A percentile compares a stretch with the other conserved stretches of the same genome.
phyloP scores from a whole-genome alignment of 1,140 invertebrate genomes.

The Sminthurides bifidus region DNA sequence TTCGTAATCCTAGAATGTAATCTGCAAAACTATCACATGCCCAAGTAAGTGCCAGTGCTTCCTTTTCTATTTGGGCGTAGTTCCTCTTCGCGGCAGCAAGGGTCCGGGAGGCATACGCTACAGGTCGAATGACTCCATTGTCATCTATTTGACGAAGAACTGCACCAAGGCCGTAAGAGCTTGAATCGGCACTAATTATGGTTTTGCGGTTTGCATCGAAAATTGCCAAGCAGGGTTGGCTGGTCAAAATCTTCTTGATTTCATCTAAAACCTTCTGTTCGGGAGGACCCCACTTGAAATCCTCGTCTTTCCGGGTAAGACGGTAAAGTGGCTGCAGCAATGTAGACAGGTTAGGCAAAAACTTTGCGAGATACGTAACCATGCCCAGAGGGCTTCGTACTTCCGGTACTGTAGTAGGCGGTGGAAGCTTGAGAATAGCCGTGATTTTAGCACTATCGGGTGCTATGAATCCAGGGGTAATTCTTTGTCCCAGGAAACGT shows the following conservation, averaged over 20 bases:
- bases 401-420: conserved; percentile 32
- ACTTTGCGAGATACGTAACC: conserved; percentile 36
- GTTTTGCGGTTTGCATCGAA: no score
- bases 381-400: conserved; percentile 37
- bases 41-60: no score
- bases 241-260: conserved; percentile 29
- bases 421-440: conserved; percentile 34
- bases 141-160: not conserved
- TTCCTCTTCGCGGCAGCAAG: no score
- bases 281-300: conserved; percentile 32
- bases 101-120: no score
- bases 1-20: no score
- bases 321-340: conserved; percentile 28
- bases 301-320: conserved; percentile 31
- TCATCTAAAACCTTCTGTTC: conserved; percentile 32
- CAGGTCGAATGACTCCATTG: conserved; percentile 21
- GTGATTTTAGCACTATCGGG: conserved; percentile 34
- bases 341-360: conserved; percentile 33
- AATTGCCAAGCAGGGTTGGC: conserved; percentile 30
- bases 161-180: conserved; percentile 33
- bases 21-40: no score
- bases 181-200: conserved; percentile 31
- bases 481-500: no score
- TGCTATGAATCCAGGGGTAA: no score
- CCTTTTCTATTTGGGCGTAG: no score